Evolutionary conservation across 2,888 invertebrate genomes (phyloP), one percentile per base, ranked within the genome.

Genomic region (Parapristionchus giblindavisi): DNA sequence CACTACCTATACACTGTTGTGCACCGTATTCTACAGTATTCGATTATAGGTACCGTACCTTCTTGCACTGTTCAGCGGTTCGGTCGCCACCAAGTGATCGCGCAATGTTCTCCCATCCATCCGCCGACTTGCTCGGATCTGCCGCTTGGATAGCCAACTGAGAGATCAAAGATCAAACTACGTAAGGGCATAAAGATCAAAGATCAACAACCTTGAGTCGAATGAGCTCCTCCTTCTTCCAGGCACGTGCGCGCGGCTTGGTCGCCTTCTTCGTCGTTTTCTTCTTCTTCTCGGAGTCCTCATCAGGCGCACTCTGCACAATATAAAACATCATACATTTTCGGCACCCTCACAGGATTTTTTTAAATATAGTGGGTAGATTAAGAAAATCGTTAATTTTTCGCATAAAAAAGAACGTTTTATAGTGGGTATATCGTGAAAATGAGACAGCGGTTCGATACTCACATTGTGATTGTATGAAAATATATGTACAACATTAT

Each of bases 1-100:
- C 29, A 27, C 32, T 34, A 2, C 34, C 27, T 14, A 14, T 17
- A 32, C 52, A 21, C 52, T 21, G 8, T 27, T 3, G 4, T n/a
- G 27, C 27, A 14, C 54, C 17, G 24, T 3, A 24, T 8, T 27
- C 54, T 24, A 24, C 3, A 2, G 24, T 29, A 14, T 21, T 6
- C 58, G 1, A 21, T 24, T 21, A 58, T 34, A 24, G 2, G 5
- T 5, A 27, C 24, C 52, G 52, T n/a, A 71, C 71, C 71, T 71
- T 71, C 56, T 56, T 71, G 71, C 71, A 71, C 40, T 56, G 40
- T n/a, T 71, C 71, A 0, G 71, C 56, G 1, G 71, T 71, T 29
- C 71, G 54, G 29, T 43, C 71, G 36, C 71, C 71, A 40, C 71
- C 71, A 6, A 71, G 3, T 27, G 71, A 71, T 43, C 21, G 29